These are phyloP conservation scores for Cantharis nigra DNA, from an alignment of 2,888 invertebrate genomes.

Conservation along the genomic window DNA sequence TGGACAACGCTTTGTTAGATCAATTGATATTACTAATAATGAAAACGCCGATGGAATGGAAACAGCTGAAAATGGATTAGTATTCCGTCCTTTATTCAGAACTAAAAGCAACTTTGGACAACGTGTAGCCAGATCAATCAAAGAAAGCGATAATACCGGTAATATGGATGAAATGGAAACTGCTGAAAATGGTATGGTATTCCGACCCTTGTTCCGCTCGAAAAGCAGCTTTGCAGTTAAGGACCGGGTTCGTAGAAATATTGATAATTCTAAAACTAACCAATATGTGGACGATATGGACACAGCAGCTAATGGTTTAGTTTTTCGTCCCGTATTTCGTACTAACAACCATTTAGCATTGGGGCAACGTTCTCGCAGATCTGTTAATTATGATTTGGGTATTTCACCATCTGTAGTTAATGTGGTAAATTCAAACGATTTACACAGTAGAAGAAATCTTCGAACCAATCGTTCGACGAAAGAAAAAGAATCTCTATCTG, in stretches of 20 bases:
- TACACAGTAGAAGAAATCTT: background rate
- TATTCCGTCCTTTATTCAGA: slow-evolving; percentile 19
- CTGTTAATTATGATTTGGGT: background rate
- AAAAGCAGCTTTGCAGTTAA: background rate
- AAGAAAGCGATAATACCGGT: background rate
- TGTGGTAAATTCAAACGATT: background rate
- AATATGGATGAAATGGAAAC: slow-evolving; percentile 15
- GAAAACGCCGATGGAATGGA: slow-evolving; percentile 10
- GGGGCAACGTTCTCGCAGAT: background rate
- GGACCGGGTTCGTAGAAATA: background rate
- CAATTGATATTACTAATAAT: background rate
- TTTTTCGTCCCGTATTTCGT: slow-evolving; percentile 27
- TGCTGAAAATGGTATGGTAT: slow-evolving; percentile 22
- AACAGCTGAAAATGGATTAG: slow-evolving; percentile 17
- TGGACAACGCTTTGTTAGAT: background rate
- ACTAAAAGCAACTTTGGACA: background rate
- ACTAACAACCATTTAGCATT: background rate
- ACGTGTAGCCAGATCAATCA: background rate
- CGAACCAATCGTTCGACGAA: background rate
- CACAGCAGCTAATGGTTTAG: slow-evolving; percentile 17
- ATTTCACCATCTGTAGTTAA: background rate
- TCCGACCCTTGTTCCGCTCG: slow-evolving; percentile 17
- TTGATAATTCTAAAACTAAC: background rate
- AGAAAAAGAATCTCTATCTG: background rate
- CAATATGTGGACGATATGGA: slow-evolving; percentile 16